These are phyloP conservation scores for Eupithecia centaureata DNA, from an alignment of 2,888 invertebrate genomes.

Conservation along the genomic window DNA sequence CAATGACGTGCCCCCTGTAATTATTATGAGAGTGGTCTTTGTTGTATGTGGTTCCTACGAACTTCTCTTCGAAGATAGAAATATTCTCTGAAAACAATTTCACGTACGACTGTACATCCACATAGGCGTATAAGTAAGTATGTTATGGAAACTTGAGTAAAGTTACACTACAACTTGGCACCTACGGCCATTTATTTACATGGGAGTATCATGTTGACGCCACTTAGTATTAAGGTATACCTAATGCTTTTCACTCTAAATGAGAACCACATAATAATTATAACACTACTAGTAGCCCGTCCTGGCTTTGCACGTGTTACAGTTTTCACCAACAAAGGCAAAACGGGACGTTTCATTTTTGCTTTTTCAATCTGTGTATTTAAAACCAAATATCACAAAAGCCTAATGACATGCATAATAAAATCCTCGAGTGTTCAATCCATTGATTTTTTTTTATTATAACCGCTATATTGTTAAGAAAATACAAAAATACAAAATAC, in stretches of 20 bases:
- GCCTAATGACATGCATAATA: too few species aligned
- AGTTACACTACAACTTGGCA: conserved; percentile 23
- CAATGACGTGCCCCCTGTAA: neutral
- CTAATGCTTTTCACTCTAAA: neutral
- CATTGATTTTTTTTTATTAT: too few species aligned
- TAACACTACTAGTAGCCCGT: too few species aligned
- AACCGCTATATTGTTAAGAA: too few species aligned
- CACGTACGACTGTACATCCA: conserved; percentile 16
- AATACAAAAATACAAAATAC: too few species aligned
- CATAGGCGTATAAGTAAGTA: conserved; percentile 29
- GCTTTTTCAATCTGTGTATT: too few species aligned
- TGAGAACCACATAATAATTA: neutral
- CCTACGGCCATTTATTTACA: neutral
- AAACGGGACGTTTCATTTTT: too few species aligned
- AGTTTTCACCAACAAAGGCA: too few species aligned
- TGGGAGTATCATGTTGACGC: neutral
- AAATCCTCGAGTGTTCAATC: too few species aligned
- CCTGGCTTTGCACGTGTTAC: neutral
- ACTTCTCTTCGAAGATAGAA: neutral
- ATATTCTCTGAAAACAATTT: neutral
- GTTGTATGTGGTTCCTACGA: neutral
- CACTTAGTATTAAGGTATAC: neutral
- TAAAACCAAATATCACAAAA: neutral
- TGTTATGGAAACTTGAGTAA: conserved; percentile 40
- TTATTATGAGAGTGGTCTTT: neutral